phyloP scores from a whole-genome alignment of 37 sponge, comb jelly and placozoan genomes.

The Tethya wilhelma region DNA sequence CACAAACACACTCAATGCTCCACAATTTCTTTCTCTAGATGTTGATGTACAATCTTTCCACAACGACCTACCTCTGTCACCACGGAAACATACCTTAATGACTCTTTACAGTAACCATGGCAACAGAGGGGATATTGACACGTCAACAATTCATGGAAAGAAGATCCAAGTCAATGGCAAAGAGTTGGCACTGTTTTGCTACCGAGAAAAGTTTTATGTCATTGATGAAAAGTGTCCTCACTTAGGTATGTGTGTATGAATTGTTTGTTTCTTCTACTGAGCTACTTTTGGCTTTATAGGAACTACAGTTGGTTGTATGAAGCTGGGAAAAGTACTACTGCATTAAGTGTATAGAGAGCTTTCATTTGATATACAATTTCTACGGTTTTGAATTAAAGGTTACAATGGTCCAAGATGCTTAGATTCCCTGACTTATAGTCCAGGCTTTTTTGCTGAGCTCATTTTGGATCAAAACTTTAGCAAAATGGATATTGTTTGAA shows the following conservation, averaged over 20 bases:
- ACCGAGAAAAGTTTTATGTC: conserved; percentile 27
- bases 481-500: too few species aligned
- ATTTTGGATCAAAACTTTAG: too few species aligned
- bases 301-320: too few species aligned
- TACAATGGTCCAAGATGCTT: too few species aligned
- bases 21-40: neutral
- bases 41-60: conserved; percentile 16
- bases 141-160: conserved; percentile 21
- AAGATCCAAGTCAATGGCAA: conserved; percentile 37
- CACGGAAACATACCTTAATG: neutral
- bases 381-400: too few species aligned
- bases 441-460: too few species aligned
- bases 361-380: too few species aligned
- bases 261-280: neutral
- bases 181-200: conserved; percentile 46
- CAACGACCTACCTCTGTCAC: conserved; percentile 7
- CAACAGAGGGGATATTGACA: neutral
- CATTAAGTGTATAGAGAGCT: too few species aligned
- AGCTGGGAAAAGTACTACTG: too few species aligned
- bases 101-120: neutral
- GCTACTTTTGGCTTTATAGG: too few species aligned
- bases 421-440: too few species aligned
- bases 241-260: conserved; percentile 26
- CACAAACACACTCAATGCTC: too few species aligned
- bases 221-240: conserved; percentile 63